Conservation (phyloP, 1,140 invertebrate species). For the Grapholita molesta region DNA sequence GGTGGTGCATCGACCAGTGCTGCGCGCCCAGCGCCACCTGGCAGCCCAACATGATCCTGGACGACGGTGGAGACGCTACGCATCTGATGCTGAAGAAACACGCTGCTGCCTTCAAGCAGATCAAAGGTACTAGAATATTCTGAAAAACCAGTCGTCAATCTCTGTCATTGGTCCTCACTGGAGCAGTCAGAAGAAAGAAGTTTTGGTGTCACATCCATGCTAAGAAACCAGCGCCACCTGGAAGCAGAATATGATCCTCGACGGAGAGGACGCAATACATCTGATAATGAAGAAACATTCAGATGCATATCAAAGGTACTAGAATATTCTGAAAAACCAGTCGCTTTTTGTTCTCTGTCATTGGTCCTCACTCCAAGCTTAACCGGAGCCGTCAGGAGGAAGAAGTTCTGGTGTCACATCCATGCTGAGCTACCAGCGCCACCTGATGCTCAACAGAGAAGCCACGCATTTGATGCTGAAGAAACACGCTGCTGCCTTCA, state of each 20-base stretch:
- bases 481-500: constrained; percentile 97
- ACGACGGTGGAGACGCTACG: constrained; percentile 98
- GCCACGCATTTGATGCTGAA: constrained; percentile 98
- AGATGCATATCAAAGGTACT: constrained; percentile 92
- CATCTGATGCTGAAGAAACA: constrained; percentile 98
- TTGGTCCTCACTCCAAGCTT: too few relatives aligned
- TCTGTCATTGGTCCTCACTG: too few relatives aligned
- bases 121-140: constrained; percentile 85
- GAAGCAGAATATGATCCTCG: constrained; percentile 99
- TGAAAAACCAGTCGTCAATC: too few relatives aligned
- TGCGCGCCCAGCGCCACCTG: constrained; percentile 94
- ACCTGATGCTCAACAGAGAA: constrained; percentile 98
- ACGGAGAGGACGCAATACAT: constrained; percentile 96
- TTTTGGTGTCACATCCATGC: too few relatives aligned
- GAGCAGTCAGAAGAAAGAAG: too few relatives aligned
- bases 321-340: not conserved
- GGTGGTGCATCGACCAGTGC: constrained; percentile 98
- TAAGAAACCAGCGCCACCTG: too few relatives aligned
- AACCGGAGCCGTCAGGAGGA: too few relatives aligned
- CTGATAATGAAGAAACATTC: constrained; percentile 98
- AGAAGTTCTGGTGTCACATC: constrained; percentile 99
- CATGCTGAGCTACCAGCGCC: constrained; percentile 93
- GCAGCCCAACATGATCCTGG: constrained; percentile 99
- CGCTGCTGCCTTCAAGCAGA: constrained; percentile 95
- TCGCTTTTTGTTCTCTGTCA: too few relatives aligned